phyloP scores from a whole-genome alignment of 2,113 vertebrate species.

The Pseudolaguvia tuberculata region DNA sequence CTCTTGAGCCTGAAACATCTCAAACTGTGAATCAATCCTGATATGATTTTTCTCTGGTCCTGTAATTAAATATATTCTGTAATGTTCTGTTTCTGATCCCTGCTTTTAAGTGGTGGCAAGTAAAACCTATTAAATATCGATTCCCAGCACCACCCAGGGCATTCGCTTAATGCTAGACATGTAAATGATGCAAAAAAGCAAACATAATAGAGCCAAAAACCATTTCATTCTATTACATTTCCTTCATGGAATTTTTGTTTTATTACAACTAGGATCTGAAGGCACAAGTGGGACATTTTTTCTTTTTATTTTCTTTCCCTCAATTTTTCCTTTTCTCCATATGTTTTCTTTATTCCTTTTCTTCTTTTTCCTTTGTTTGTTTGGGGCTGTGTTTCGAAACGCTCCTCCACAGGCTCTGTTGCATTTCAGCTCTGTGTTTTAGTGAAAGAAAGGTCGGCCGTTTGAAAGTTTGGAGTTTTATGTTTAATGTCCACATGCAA shows the following conservation, averaged over 20 bases:
- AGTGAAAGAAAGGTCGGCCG: slow-evolving; percentile 3
- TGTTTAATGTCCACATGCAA: slow-evolving; percentile 33
- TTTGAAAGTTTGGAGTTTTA: slow-evolving; percentile 32
- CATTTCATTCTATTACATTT: not conserved
- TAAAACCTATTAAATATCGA: not conserved
- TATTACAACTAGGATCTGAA: not conserved
- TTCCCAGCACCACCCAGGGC: not conserved
- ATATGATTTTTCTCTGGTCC: not conserved
- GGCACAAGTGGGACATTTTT: too few species aligned
- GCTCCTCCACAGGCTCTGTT: not conserved
- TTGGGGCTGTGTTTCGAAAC: not conserved
- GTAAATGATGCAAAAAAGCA: too few species aligned
- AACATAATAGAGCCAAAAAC: not conserved
- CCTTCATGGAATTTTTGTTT: too few species aligned
- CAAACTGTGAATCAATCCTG: not conserved
- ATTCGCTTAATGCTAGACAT: not conserved
- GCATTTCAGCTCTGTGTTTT: slow-evolving; percentile 5
- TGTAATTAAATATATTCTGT: not conserved
- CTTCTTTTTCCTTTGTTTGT: too few species aligned
- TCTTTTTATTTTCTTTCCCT: too few species aligned
- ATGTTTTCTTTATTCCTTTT: too few species aligned
- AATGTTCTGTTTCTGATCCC: not conserved
- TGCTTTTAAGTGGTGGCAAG: not conserved
- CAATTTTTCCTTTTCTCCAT: too few species aligned
- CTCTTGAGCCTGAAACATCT: not conserved